Evolutionary conservation across 2,888 invertebrate species (phyloP), one percentile per base, ranked within the genome.

Genomic region (Eumerus sabulonum): DNA sequence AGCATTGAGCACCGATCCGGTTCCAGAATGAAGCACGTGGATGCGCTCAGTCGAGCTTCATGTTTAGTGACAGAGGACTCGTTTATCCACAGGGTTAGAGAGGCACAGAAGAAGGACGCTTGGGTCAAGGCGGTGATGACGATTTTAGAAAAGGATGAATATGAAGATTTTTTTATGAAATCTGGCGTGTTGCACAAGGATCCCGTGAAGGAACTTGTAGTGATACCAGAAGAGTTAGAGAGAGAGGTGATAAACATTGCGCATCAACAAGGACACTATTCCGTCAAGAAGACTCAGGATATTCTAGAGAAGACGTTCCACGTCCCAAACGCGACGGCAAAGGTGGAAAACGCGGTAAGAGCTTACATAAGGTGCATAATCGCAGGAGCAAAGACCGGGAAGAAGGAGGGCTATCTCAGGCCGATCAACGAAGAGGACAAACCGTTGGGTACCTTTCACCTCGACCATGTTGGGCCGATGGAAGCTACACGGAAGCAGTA

Each of bases 241-340:
- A 14, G n/a, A 9, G 84, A 87, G 54, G 83, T 88, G 2, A 87
- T 88, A 7, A 79, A 79, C 50, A 83, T 56, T 19, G 82, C 82
- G 0, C 87, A 88, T 79, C 85, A 85, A 48, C 81, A 79, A n/a
- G 86, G 87, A 17, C 87, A 87, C 9, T 50, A 19, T 13, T n/a
- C 48, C 18, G 27, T n/a, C 17, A 47, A 47, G 13, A 86, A 85
- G 51, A 85, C 70, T 1, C 77, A 71, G 17, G 83, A 85, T 17
- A 3, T 60, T 12, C 18, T 60, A 1, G 59, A 47, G 35, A 59
- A 36, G 38, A 47, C 59, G 2, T 59, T 47, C 17, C 36, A 11
- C 12, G 36, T 48, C 0, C 48, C 48, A 11, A 7, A 48, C 1
- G 1, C 18, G 19, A 12, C 11, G 1, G 12, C 1, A 12, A 48